Evolutionary conservation across 1,140 invertebrate genomes (phyloP), one percentile per base, ranked within the genome.

Genomic region (Camponotus vicinus): DNA sequence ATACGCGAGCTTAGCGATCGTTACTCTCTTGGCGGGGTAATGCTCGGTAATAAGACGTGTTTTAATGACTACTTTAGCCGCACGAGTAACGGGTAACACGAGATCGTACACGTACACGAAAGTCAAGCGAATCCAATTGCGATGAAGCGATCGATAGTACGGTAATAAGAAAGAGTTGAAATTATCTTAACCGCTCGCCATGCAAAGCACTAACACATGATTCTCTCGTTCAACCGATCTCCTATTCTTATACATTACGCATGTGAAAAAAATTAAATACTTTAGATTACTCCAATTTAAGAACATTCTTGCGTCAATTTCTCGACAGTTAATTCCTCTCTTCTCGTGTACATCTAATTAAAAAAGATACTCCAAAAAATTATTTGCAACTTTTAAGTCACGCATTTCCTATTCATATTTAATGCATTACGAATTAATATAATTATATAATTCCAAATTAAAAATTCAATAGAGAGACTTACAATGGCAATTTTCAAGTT

Each of bases 1-100:
- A 73, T 71, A 86, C 40, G 85, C 75, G 67, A 86, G 37, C 21
- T 85, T 75, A 86, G 85, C 69, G 86, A 88, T 88, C 85, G 85
- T 88, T 88, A 88, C 78, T 76, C 86, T 83, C 67, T 59, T 61
- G 69, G 59, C 85, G 86, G 76, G 40, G 42, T 71, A 66, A 87
- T 73, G 86, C 85, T 82, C 86, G 78, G 66, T 88, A 87, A 83
- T 83, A 83, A 83, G 79, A 83, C 79, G 57, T 45, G 79, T 83
- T 83, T 83, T 83, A 83, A 83, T 83, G 69, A 83, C 40, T 49
- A 32, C 79, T 75, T 83, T 34, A 61, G 69, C 55, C 6, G 67
- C 32, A 27, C 40, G 55, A 32, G 42, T 75, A 75, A 83, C 79
- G 69, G 55, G 27, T 71, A 63, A 75, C 40, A 42, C 79, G 67